These are phyloP conservation scores for Morelia viridis DNA, from an alignment of 2,797 vertebrate genomes.

Conservation along the genomic window DNA sequence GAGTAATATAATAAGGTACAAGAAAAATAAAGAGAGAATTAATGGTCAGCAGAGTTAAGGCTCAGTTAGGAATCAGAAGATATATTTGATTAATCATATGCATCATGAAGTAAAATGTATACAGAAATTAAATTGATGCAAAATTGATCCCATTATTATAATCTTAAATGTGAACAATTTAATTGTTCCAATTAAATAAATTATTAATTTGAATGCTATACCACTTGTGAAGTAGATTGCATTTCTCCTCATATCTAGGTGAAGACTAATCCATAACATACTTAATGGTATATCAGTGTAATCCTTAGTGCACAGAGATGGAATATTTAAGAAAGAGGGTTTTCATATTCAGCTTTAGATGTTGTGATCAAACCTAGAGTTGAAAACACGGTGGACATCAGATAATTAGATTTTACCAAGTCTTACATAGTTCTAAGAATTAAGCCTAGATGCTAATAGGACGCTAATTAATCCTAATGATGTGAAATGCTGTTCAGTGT, in stretches of 20 bases:
- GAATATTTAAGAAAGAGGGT: not conserved
- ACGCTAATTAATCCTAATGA: not conserved
- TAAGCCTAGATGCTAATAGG: not conserved
- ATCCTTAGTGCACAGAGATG: not conserved
- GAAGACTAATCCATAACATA: not conserved
- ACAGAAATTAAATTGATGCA: not conserved
- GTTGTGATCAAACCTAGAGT: not conserved
- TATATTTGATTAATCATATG: not conserved
- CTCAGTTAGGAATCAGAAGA: not conserved
- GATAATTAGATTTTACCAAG: not conserved
- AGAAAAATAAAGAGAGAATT: not conserved
- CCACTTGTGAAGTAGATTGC: not conserved
- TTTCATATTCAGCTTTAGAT: not conserved
- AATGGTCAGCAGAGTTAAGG: not conserved
- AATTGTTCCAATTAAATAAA: not conserved
- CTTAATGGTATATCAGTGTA: not conserved
- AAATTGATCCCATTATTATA: not conserved
- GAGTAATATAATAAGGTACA: not conserved
- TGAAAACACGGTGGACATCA: not conserved
- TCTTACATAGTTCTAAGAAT: not conserved
- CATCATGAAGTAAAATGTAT: not conserved
- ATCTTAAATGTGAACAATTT: not conserved
- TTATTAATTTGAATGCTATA: not conserved
- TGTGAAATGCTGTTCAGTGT: not conserved
- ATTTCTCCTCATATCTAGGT: not conserved